A percentile compares a stretch with the other conserved stretches of the same genome.
These are phyloP conservation scores for Antheraea mylitta DNA, from an alignment of 1,140 invertebrate genomes.

Conservation along the genomic window DNA sequence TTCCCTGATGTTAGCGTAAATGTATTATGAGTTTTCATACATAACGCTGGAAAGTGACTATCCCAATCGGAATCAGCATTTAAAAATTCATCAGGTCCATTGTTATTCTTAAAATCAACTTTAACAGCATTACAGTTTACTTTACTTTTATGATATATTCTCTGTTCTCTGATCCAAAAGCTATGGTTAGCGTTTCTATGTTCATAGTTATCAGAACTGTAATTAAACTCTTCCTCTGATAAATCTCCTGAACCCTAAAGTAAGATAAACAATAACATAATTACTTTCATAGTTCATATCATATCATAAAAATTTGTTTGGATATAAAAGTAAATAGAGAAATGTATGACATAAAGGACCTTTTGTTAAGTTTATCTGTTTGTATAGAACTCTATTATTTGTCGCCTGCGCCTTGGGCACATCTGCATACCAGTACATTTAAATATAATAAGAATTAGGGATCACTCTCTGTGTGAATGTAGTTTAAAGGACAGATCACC, in stretches of 20 bases:
- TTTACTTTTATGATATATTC: constrained; percentile 63
- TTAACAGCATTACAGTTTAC: constrained; percentile 28
- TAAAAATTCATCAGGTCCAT: constrained; percentile 60
- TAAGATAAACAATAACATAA: not conserved
- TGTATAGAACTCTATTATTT: no score
- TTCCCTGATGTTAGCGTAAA: constrained; percentile 61
- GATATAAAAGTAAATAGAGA: no score
- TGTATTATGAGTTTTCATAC: constrained; percentile 63
- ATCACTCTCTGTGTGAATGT: no score
- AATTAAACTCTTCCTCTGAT: constrained; percentile 54
- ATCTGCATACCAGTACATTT: no score
- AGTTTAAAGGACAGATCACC: no score
- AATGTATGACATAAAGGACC: no score
- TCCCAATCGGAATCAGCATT: constrained; percentile 68
- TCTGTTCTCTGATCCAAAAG: constrained; percentile 61
- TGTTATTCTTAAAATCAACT: constrained; percentile 37
- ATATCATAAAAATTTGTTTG: no score
- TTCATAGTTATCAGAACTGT: constrained; percentile 44
- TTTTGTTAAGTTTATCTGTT: no score
- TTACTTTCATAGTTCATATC: no score
- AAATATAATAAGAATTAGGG: no score
- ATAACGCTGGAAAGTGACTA: constrained; percentile 62
- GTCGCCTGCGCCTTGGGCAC: no score
- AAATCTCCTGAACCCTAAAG: constrained; percentile 52
- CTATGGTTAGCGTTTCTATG: constrained; percentile 42